phyloP scores from a whole-genome alignment of 2,888 invertebrate genomes.

The Cistogaster globosa region DNA sequence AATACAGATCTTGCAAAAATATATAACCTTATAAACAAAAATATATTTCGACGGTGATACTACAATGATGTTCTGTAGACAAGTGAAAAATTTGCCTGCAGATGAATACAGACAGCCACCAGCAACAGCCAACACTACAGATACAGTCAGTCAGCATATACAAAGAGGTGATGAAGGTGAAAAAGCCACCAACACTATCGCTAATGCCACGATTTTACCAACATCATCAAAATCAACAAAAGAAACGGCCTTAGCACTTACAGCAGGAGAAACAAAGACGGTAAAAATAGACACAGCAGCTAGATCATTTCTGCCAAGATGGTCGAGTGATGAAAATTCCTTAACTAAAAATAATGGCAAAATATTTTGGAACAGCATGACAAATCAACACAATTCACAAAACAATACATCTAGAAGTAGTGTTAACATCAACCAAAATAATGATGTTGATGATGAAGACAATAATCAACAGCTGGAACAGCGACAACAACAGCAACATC shows the following conservation, averaged over 20 bases:
- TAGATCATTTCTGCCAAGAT: constrained; percentile 59
- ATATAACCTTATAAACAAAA: constrained; percentile 27
- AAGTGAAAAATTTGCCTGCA: constrained; percentile 74
- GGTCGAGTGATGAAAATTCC: constrained; percentile 67
- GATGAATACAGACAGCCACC: constrained; percentile 67
- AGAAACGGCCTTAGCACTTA: constrained; percentile 46
- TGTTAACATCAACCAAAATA: constrained; percentile 58
- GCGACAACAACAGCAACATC: constrained; percentile 7
- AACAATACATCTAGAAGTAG: constrained; percentile 66
- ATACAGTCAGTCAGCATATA: constrained; percentile 28
- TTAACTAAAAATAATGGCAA: constrained; percentile 62
- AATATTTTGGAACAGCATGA: constrained; percentile 73
- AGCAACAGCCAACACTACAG: constrained; percentile 48
- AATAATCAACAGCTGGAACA: constrained; percentile 9
- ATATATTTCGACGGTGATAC: constrained; percentile 62
- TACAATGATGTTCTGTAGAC: constrained; percentile 73
- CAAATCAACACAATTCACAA: constrained; percentile 72
- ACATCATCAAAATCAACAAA: constrained; percentile 32
- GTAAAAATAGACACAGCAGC: constrained; percentile 52
- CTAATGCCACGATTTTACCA: constrained; percentile 12
- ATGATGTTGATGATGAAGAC: constrained; percentile 46
- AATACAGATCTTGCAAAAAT: constrained; percentile 31
- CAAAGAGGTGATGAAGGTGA: constrained; percentile 68
- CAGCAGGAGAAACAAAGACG: constrained; percentile 12
- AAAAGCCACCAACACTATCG: constrained; percentile 59